These are phyloP conservation scores for Oryctes rhinoceros DNA, from an alignment of 1,140 invertebrate species.

Conservation along the genomic window DNA sequence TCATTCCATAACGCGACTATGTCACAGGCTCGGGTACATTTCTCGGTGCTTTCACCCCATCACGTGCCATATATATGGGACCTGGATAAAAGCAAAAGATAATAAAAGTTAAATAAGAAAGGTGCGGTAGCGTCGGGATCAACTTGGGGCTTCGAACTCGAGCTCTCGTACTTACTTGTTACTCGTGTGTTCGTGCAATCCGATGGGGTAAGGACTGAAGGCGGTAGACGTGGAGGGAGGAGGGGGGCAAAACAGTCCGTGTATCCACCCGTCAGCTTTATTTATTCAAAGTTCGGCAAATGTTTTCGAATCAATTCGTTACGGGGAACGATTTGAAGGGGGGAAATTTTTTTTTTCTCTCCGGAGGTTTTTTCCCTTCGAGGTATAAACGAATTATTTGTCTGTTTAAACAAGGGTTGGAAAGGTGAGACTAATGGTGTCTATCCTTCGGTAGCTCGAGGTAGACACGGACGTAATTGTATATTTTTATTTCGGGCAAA, in stretches of 20 bases:
- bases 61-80: conserved; percentile 24
- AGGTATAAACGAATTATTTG: neutral
- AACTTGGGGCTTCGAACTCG: neutral
- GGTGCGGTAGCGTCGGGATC: neutral
- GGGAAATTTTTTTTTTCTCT: neutral
- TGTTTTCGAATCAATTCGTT: conserved; percentile 30
- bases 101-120: conserved; percentile 34
- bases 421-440: conserved; percentile 2
- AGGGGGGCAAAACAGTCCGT: neutral
- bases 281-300: conserved; percentile 31
- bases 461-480: too few species aligned
- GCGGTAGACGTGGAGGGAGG: neutral
- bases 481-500: too few species aligned
- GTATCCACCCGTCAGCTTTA: neutral
- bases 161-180: neutral
- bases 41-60: conserved; percentile 8
- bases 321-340: neutral
- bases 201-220: neutral
- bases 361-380: neutral
- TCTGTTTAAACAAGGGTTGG: conserved; percentile 8
- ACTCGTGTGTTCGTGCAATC: neutral
- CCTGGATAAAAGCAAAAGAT: conserved; percentile 29
- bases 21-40: neutral
- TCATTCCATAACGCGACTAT: neutral
- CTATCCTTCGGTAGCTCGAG: too few species aligned